Evolutionary conservation across 2,888 invertebrate genomes (phyloP).

Genomic region (Amphiduros pacificus): DNA sequence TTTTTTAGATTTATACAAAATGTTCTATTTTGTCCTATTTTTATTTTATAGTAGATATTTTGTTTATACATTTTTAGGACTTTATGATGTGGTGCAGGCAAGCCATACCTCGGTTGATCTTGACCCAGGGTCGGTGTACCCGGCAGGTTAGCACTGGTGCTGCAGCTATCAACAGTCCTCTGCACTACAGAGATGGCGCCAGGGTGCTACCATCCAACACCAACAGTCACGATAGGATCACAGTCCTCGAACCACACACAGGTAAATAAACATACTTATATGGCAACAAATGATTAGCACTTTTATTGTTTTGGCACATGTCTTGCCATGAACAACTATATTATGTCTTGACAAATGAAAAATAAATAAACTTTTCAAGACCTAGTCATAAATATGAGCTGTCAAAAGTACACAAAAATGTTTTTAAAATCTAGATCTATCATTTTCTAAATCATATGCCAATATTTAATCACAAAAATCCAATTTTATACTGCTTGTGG

Average conservation of each 20-base stretch:
- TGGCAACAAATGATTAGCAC: neutral
- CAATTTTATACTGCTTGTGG: too few relatives aligned
- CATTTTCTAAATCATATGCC: neutral
- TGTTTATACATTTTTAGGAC: too few relatives aligned
- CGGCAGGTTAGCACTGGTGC: constrained; percentile 14
- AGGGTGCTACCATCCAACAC: constrained; percentile 35
- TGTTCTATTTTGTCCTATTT: too few relatives aligned
- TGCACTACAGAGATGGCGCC: constrained; percentile 48
- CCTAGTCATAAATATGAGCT: too few relatives aligned
- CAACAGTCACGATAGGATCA: constrained; percentile 32
- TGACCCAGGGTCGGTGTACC: neutral
- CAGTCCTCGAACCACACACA: constrained; percentile 49
- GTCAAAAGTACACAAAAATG: neutral
- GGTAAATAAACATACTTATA: constrained; percentile 33
- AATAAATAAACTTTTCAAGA: too few relatives aligned
- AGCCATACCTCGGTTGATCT: neutral
- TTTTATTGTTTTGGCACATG: neutral
- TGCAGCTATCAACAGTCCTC: constrained; percentile 25
- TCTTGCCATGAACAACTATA: too few relatives aligned
- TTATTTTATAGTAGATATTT: too few relatives aligned
- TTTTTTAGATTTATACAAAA: too few relatives aligned
- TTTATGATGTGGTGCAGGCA: too few relatives aligned
- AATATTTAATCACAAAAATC: too few relatives aligned
- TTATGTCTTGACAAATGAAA: too few relatives aligned
- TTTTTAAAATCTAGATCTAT: neutral